Evolutionary conservation across 2,888 invertebrate species (phyloP), one percentile per base, ranked within the genome.

Genomic region (Pterobdella sp.): DNA sequence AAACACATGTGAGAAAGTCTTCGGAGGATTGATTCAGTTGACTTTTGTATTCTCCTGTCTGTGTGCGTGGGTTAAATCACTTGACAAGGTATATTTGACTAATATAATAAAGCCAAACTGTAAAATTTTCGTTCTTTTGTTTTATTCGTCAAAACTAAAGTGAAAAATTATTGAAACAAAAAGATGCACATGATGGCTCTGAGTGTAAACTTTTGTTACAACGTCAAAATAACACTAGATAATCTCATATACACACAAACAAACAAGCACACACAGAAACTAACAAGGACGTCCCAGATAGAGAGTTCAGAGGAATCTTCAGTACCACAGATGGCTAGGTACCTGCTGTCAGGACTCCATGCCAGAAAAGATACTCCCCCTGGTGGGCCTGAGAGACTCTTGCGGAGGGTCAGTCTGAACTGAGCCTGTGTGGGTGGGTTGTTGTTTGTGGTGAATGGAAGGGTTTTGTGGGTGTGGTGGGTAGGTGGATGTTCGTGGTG

Each of bases 251-350:
- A n/a, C n/a, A n/a, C n/a, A n/a, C n/a, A n/a, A n/a, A n/a, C n/a
- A n/a, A n/a, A n/a, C n/a, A n/a, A n/a, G n/a, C n/a, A 32, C 18
- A 31, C 1, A 34, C 70, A 49, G 7, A 74, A 10, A 36, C 31
- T 49, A 75, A 86, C 85, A 79, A 84, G 81, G 34, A 82, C 81
- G 83, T 94, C 93, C 94, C 94, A 96, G 78, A 96, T 88, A 90
- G 92, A 94, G 52, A 95, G 88, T 83, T 96, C 95, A 36, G 94
- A 92, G 80, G 93, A 92, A 84, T 96, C 96, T 83, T 96, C 95
- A 7, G 94, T 93, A 1, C 96, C 96, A 79, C 94, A 94, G n/a
- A 92, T 94, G 76, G 95, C 88, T 75, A 97, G 87, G 85, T 91
- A 89, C 79, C 88, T 89, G 36, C 94, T 93, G 86, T 96, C 94